Conservation (phyloP, 2,113 vertebrate genomes). For the Oncorhynchus keta region DNA sequence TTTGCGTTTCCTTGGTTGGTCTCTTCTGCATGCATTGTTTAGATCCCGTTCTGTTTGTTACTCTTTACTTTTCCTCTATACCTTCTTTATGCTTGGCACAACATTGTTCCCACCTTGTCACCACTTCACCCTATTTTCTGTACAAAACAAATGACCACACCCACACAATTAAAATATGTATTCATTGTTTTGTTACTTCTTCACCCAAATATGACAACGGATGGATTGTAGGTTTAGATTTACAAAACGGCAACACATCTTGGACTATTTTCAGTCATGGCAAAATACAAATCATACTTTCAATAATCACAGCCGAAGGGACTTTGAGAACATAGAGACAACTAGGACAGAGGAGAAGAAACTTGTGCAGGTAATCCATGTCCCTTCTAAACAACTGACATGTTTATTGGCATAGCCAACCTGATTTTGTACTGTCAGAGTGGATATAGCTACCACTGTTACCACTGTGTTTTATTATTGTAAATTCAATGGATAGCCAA, state of each 20-base stretch:
- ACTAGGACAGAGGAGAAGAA: not conserved
- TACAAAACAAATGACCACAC: too few species aligned
- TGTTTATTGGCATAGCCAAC: not conserved
- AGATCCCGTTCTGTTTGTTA: conserved; percentile 28
- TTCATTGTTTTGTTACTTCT: not conserved
- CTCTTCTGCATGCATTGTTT: conserved; percentile 48
- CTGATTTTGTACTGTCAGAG: too few species aligned
- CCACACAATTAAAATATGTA: not conserved
- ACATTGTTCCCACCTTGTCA: not conserved
- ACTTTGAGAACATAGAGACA: not conserved
- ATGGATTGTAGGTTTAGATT: not conserved
- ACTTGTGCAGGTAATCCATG: not conserved
- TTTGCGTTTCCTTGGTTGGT: conserved; percentile 61
- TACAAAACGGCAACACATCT: not conserved
- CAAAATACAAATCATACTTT: not conserved
- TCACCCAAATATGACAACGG: not conserved
- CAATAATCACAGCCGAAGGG: not conserved
- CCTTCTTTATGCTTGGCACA: not conserved
- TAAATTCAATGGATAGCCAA: not conserved
- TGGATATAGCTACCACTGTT: not conserved
- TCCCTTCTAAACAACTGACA: not conserved
- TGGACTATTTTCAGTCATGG: too few species aligned
- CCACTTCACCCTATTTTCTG: not conserved
- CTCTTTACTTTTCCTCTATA: conserved; percentile 12
- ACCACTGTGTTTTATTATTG: not conserved